A percentile compares a stretch with the other conserved stretches of the same genome.
Evolutionary conservation across 2,888 invertebrate genomes (phyloP).

Genomic region (Zonitis immaculata): DNA sequence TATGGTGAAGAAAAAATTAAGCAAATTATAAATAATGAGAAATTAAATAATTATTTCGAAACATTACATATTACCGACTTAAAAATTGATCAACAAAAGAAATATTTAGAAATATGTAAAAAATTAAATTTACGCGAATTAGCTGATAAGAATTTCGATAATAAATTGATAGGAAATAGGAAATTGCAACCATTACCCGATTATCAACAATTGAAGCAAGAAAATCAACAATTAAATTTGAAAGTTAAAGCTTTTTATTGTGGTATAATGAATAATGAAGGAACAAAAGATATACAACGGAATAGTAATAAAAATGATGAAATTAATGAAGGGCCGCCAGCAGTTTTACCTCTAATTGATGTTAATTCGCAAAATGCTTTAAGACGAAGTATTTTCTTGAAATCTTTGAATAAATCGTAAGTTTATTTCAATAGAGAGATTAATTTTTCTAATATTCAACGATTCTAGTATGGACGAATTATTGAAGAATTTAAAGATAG

Average conservation of each 20-base stretch:
- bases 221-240: conserved; percentile 58
- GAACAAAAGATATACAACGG: conserved; percentile 31
- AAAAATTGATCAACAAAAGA: conserved; percentile 41
- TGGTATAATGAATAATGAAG: conserved; percentile 51
- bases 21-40: conserved; percentile 54
- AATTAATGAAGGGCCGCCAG: conserved; percentile 42
- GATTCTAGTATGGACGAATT: conserved; percentile 34
- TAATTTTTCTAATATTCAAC: conserved; percentile 2
- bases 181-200: conserved; percentile 56
- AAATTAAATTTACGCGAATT: conserved; percentile 61
- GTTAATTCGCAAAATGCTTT: conserved; percentile 62
- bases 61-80: conserved; percentile 40
- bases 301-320: conserved; percentile 33
- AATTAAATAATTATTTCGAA: conserved; percentile 54
- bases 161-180: conserved; percentile 36
- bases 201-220: conserved; percentile 58
- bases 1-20: conserved; percentile 59
- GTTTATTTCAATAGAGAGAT: conserved; percentile 26
- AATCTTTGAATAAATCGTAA: conserved; percentile 61
- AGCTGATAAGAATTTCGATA: conserved; percentile 56
- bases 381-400: conserved; percentile 64
- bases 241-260: conserved; percentile 63
- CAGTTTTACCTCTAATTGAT: conserved; percentile 62
- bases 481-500: conserved; percentile 26
- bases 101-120: conserved; percentile 59